These are phyloP conservation scores for Holothuria leucospilota DNA, from an alignment of 53 echinoderm and acorn worm genomes.

Conservation along the genomic window DNA sequence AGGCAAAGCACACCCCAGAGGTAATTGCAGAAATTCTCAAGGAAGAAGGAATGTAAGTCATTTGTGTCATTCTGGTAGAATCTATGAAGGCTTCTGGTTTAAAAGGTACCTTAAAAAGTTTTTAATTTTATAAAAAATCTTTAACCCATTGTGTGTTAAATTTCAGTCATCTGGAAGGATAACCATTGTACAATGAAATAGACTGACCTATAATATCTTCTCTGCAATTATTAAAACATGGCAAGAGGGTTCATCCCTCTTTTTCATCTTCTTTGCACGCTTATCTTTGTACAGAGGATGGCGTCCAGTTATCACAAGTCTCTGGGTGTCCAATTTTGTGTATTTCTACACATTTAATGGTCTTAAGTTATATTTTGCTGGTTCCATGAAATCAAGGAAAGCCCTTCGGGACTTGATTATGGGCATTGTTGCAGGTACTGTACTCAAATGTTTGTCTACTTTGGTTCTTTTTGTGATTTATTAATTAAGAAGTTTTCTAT, in stretches of 20 bases:
- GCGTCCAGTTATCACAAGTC: conserved; percentile 88
- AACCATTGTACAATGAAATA: not conserved
- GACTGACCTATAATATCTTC: not conserved
- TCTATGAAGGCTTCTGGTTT: too few species aligned
- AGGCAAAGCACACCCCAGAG: conserved; percentile 70
- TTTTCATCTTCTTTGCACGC: conserved; percentile 47
- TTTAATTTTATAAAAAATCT: too few species aligned
- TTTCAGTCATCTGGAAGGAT: not conserved
- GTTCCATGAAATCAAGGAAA: conserved; percentile 55
- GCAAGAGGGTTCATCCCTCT: not conserved
- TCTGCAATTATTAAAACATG: not conserved
- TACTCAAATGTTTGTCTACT: too few species aligned
- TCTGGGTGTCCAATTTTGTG: conserved; percentile 97
- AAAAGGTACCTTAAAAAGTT: too few species aligned
- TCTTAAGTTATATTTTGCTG: conserved; percentile 59
- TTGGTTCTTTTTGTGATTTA: too few species aligned
- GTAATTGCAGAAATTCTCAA: conserved; percentile 81
- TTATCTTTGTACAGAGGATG: conserved; percentile 83
- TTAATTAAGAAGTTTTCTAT: too few species aligned
- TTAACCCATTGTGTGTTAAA: too few species aligned
- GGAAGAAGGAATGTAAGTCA: conserved; percentile 94
- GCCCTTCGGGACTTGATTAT: conserved; percentile 79
- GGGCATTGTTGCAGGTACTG: conserved; percentile 78
- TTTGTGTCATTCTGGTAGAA: too few species aligned
- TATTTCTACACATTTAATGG: conserved; percentile 96